Evolutionary conservation across 2,113 vertebrate genomes (phyloP).

Genomic region (Axis porcinus): DNA sequence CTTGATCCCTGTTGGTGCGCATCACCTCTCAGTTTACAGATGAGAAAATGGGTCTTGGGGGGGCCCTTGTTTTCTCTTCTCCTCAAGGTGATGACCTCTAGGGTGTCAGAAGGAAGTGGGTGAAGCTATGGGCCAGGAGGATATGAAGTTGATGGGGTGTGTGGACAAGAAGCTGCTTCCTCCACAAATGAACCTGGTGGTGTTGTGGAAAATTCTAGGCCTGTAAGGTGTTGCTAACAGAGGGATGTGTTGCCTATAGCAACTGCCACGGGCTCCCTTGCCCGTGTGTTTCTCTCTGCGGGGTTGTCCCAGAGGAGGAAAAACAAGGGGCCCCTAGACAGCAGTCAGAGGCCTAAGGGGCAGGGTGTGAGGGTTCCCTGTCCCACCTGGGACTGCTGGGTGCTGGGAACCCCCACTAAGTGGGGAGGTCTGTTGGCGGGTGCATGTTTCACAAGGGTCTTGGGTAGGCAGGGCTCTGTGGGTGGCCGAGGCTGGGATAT

Average conservation of each 20-base stretch:
- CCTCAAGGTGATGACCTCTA: neutral
- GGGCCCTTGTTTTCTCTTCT: neutral
- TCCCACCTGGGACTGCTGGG: neutral
- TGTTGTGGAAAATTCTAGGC: slow-evolving; percentile 39
- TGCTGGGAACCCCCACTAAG: neutral
- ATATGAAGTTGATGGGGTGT: neutral
- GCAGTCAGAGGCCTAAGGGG: neutral
- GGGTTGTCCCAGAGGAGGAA: slow-evolving; percentile 3
- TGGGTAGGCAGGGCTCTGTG: neutral
- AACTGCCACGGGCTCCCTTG: neutral
- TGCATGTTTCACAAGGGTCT: neutral
- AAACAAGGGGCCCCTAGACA: neutral
- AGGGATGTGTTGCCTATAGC: slow-evolving; percentile 18
- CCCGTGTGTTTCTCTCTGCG: neutral
- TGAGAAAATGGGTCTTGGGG: neutral
- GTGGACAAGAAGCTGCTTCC: neutral
- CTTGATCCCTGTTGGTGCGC: neutral
- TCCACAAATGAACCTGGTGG: neutral
- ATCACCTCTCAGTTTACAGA: neutral
- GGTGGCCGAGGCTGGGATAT: neutral
- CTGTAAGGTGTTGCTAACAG: neutral
- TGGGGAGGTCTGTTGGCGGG: neutral
- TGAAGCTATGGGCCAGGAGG: neutral
- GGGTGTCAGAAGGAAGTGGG: neutral
- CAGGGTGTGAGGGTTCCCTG: neutral